phyloP scores from a whole-genome alignment of 2,888 invertebrate genomes.

The Megamerina dolium region DNA sequence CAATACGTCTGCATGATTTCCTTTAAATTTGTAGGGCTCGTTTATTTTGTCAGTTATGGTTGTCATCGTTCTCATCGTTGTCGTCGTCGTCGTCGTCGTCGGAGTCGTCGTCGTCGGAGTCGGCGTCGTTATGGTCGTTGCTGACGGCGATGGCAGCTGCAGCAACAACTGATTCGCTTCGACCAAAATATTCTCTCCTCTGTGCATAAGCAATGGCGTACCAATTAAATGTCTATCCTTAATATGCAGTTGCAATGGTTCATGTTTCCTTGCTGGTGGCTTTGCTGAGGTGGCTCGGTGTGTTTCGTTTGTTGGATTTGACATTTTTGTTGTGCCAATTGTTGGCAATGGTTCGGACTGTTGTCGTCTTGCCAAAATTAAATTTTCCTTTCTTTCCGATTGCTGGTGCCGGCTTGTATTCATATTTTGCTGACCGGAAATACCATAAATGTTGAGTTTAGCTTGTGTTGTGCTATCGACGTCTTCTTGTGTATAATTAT shows the following conservation, averaged over 20 bases:
- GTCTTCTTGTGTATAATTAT: too few species aligned
- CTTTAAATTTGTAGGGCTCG: neutral
- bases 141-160: too few species aligned
- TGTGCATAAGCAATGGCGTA: constrained; percentile 44
- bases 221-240: constrained; percentile 46
- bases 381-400: too few species aligned
- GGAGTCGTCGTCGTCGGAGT: neutral
- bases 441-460: constrained; percentile 20
- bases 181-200: constrained; percentile 42
- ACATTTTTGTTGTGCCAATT: neutral
- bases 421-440: constrained; percentile 23
- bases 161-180: constrained; percentile 38
- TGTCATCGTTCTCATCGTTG: constrained; percentile 9
- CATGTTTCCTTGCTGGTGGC: constrained; percentile 25
- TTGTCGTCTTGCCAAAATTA: constrained; percentile 10
- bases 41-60: constrained; percentile 5
- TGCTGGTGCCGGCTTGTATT: too few species aligned
- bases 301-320: neutral
- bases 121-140: constrained; percentile 24
- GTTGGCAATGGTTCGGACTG: constrained; percentile 1
- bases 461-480: constrained; percentile 6
- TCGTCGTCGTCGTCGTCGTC: constrained; percentile 4
- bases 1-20: constrained; percentile 26
- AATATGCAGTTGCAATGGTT: constrained; percentile 38
- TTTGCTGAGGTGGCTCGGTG: neutral